Percentiles rank a stretch among this genome's conserved stretches.
phyloP scores from a whole-genome alignment of 2,888 invertebrate species.

The Deilephila elpenor region DNA sequence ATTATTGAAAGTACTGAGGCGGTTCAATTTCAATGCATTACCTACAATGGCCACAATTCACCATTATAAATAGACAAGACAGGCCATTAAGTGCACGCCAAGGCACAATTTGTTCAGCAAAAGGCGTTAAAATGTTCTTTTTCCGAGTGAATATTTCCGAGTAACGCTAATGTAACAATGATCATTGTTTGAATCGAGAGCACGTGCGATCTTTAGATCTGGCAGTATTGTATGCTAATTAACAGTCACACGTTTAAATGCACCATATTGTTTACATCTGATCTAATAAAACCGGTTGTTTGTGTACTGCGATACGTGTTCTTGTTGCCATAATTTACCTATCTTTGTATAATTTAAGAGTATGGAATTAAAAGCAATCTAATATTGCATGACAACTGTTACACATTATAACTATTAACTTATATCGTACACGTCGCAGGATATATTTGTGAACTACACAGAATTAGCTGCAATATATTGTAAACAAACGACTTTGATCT shows the following conservation, averaged over 20 bases:
- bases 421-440: too few relatives aligned
- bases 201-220: constrained; percentile 73
- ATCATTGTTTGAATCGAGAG: constrained; percentile 73
- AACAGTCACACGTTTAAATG: constrained; percentile 57
- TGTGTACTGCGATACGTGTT: constrained; percentile 10
- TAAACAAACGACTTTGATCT: too few relatives aligned
- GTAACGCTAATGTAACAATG: constrained; percentile 65
- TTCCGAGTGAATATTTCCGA: constrained; percentile 48
- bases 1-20: background rate
- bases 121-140: constrained; percentile 49
- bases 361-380: background rate
- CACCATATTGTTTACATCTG: constrained; percentile 21
- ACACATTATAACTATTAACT: too few relatives aligned
- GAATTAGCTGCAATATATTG: too few relatives aligned
- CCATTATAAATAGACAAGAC: background rate
- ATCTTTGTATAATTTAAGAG: background rate
- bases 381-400: too few relatives aligned
- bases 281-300: background rate
- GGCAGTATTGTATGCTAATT: constrained; percentile 76
- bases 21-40: background rate
- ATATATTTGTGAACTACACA: too few relatives aligned
- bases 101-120: constrained; percentile 31
- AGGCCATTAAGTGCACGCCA: constrained; percentile 5
- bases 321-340: background rate
- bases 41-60: background rate